These are phyloP conservation scores for Eudyptes chrysolophus DNA, from an alignment of 2,113 vertebrate species.

Conservation along the genomic window DNA sequence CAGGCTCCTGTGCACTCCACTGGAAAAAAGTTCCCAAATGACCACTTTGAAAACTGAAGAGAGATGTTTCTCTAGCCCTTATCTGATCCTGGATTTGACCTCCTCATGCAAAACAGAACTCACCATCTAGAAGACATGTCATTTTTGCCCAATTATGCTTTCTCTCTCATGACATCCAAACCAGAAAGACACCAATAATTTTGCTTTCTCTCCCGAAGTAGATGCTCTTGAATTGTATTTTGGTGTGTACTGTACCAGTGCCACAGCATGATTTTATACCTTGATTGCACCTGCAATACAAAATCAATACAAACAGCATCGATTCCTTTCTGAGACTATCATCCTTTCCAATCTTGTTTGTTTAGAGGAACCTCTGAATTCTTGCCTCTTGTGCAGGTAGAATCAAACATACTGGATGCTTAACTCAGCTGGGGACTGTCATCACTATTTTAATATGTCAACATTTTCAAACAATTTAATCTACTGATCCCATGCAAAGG, in stretches of 20 bases:
- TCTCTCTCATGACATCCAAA: not conserved
- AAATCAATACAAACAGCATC: not conserved
- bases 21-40: not conserved
- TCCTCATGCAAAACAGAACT: not conserved
- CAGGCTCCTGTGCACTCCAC: not conserved
- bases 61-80: not conserved
- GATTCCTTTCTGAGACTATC: not conserved
- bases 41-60: not conserved
- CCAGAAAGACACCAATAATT: not conserved
- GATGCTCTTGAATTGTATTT: not conserved
- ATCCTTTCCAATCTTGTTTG: not conserved
- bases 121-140: not conserved
- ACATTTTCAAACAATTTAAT: not conserved
- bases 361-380: not conserved
- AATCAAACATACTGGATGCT: not conserved
- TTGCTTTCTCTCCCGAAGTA: not conserved
- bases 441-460: not conserved
- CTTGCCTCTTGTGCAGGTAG: not conserved
- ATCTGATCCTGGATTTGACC: not conserved
- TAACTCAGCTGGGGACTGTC: not conserved
- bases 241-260: not conserved
- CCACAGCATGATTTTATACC: not conserved
- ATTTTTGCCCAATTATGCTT: not conserved
- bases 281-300: not conserved
- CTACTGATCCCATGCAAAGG: not conserved